phyloP scores from a whole-genome alignment of 2,113 vertebrate genomes.

The Lethenteron reissneri region DNA sequence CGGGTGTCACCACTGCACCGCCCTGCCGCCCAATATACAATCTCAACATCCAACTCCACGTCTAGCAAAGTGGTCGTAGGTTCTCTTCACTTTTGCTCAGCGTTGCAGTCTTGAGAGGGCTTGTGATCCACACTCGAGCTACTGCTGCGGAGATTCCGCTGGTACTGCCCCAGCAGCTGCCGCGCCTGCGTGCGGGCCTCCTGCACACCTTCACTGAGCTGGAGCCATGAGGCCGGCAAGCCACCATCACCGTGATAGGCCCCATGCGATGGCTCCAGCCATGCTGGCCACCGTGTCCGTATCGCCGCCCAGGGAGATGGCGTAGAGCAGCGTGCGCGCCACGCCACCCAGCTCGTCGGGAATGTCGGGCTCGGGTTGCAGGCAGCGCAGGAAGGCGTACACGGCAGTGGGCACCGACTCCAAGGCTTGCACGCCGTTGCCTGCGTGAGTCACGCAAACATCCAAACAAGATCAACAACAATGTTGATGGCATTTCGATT shows the following conservation, averaged over 20 bases:
- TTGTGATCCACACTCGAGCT: too few relatives aligned
- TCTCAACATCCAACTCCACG: too few relatives aligned
- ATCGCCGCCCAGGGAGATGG: slow-evolving; percentile 80
- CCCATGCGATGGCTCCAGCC: slow-evolving; percentile 84
- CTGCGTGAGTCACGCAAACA: slow-evolving; percentile 18
- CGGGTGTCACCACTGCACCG: too few relatives aligned
- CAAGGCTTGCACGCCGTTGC: slow-evolving; percentile 72
- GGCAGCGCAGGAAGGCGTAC: slow-evolving; percentile 76
- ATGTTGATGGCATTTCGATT: too few relatives aligned
- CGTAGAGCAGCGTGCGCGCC: slow-evolving; percentile 72
- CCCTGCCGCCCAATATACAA: too few relatives aligned
- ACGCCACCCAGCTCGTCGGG: slow-evolving; percentile 45
- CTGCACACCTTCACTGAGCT: slow-evolving; percentile 57
- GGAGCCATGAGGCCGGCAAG: slow-evolving; percentile 50
- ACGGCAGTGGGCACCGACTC: slow-evolving; percentile 91
- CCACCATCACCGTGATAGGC: slow-evolving; percentile 68
- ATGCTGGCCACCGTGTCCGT: slow-evolving; percentile 97
- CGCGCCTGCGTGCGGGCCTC: slow-evolving; percentile 23
- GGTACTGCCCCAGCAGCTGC: too few relatives aligned
- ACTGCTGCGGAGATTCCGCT: too few relatives aligned
- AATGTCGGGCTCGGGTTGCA: slow-evolving; percentile 49
- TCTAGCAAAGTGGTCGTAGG: too few relatives aligned
- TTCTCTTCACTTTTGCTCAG: too few relatives aligned
- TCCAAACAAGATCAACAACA: too few relatives aligned
- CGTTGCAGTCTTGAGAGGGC: too few relatives aligned